phyloP scores from a whole-genome alignment of 2,888 invertebrate genomes.

The Caradrina kadenii region DNA sequence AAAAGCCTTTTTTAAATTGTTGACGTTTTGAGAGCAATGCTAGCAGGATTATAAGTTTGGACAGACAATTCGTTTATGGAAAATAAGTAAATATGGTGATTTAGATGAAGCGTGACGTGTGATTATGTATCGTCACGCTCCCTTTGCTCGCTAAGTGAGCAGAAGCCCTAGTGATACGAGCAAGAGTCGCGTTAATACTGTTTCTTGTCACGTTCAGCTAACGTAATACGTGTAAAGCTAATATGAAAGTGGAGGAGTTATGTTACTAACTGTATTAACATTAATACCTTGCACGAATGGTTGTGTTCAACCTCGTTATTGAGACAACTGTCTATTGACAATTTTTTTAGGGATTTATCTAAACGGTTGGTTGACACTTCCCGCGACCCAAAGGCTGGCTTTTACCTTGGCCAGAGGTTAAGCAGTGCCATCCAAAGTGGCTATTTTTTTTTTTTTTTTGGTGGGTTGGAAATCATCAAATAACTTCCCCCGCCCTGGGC shows the following conservation, averaged over 20 bases:
- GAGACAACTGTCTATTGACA: not conserved
- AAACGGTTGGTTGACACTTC: too few species aligned
- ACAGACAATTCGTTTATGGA: constrained; percentile 9
- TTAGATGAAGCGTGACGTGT: constrained; percentile 18
- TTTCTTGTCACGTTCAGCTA: constrained; percentile 48
- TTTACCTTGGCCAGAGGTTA: too few species aligned
- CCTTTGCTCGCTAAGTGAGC: constrained; percentile 27
- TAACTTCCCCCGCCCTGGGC: too few species aligned
- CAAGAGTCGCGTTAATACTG: constrained; percentile 32
- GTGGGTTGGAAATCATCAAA: too few species aligned
- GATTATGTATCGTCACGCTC: constrained; percentile 40
- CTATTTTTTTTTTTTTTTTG: too few species aligned
- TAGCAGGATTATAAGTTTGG: constrained; percentile 19
- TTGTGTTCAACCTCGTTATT: constrained; percentile 1
- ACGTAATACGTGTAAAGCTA: constrained; percentile 32
- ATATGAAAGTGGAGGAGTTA: constrained; percentile 17
- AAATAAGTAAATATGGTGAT: constrained; percentile 19
- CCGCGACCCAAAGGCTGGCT: too few species aligned
- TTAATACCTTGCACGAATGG: constrained; percentile 9
- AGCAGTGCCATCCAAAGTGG: too few species aligned
- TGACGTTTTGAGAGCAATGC: constrained; percentile 32
- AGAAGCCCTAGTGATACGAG: constrained; percentile 43
- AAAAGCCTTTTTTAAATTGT: constrained; percentile 44
- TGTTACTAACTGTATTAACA: constrained; percentile 10
- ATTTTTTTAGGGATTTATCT: too few species aligned